Conservation (phyloP, 2,797 vertebrate species). For the Silurus lanzhouensis region DNA sequence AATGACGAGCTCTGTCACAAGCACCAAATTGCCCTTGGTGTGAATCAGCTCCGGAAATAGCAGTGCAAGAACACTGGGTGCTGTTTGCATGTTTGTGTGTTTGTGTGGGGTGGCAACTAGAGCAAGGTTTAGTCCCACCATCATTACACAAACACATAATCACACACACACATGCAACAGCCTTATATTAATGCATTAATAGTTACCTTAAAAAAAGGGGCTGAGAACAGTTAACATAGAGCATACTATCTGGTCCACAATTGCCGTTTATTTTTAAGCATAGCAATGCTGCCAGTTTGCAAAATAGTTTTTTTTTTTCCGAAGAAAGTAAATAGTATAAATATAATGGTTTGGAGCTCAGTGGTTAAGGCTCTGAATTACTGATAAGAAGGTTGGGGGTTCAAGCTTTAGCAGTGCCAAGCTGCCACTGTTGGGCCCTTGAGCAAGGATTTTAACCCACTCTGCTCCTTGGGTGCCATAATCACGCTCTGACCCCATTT, state of each 20-base stretch:
- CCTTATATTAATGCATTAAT: neutral
- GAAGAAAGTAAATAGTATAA: no score
- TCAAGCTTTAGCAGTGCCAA: neutral
- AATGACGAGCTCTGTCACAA: slow-evolving; percentile 52
- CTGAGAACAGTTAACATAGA: neutral
- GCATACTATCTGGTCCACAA: neutral
- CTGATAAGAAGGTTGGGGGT: no score
- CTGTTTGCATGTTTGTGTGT: slow-evolving; percentile 40
- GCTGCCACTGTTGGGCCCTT: no score
- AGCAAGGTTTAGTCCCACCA: slow-evolving; percentile 16
- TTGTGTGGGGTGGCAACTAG: slow-evolving; percentile 10
- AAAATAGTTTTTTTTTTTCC: no score
- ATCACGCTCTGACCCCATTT: no score
- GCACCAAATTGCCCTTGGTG: slow-evolving; percentile 53
- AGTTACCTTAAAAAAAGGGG: neutral
- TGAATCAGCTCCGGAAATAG: slow-evolving; percentile 59
- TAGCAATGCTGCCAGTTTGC: no score
- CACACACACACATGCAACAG: neutral
- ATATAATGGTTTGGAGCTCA: no score
- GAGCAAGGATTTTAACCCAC: no score
- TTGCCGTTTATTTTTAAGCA: no score
- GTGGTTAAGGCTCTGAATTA: no score
- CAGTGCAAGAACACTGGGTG: slow-evolving; percentile 44
- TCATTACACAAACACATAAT: slow-evolving; percentile 6
- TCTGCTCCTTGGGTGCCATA: no score